phyloP scores from a whole-genome alignment of 2,113 vertebrate genomes.

The Salvelinus sp. region DNA sequence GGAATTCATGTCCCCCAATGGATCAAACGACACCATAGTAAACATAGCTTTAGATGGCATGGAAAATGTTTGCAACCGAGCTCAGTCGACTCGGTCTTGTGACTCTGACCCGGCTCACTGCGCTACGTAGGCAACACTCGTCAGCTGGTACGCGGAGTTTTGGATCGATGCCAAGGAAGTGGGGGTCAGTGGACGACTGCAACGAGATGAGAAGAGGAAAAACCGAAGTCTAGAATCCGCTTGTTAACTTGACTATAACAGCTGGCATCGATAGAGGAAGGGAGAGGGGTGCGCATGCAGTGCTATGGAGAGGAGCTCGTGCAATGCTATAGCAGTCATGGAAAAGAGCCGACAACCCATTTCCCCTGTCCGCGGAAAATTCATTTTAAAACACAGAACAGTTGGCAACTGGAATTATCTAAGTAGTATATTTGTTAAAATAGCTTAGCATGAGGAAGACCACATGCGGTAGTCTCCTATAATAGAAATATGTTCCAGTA shows the following conservation, averaged over 20 bases:
- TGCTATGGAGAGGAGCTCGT: background rate
- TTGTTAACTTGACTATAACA: conserved; percentile 49
- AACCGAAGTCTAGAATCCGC: conserved; percentile 9
- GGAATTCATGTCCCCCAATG: conserved; percentile 1
- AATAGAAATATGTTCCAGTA: too few species aligned
- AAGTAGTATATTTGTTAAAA: too few species aligned
- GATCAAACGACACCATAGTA: conserved; percentile 23
- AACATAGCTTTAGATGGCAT: conserved; percentile 66
- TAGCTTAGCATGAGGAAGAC: too few species aligned
- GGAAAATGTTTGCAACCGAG: conserved; percentile 69
- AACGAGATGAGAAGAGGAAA: conserved; percentile 35
- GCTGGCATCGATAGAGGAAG: conserved; percentile 42
- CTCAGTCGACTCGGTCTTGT: conserved; percentile 61
- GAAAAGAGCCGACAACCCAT: conserved; percentile 26
- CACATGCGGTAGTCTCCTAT: too few species aligned
- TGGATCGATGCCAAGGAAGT: conserved; percentile 48
- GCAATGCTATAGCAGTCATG: conserved; percentile 26
- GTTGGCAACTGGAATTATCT: background rate
- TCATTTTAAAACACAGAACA: background rate
- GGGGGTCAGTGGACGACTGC: conserved; percentile 44
- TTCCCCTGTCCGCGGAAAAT: conserved; percentile 9
- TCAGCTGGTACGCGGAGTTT: conserved; percentile 39
- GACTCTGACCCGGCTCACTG: conserved; percentile 59
- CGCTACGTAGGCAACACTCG: conserved; percentile 34
- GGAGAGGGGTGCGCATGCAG: background rate